Conservation (phyloP, 2,113 vertebrate species). For the Regulus satrapa region DNA sequence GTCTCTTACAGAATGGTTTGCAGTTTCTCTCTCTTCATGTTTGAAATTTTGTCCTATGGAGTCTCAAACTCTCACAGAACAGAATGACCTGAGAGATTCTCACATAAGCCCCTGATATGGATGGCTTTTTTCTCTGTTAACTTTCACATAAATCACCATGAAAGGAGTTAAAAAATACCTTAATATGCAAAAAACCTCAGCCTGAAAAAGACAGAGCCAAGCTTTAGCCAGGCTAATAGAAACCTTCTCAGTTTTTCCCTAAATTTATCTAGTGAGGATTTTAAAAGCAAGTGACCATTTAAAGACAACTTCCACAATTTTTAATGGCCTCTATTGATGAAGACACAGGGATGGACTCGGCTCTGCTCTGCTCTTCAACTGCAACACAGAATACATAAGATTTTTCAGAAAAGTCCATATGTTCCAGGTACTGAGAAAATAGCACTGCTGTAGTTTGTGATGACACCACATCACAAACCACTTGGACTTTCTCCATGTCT, state of each 20-base stretch:
- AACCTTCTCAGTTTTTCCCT: background rate
- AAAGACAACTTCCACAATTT: background rate
- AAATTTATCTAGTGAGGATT: background rate
- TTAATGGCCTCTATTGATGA: background rate
- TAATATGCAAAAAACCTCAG: background rate
- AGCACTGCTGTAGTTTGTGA: background rate
- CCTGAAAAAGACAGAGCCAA: background rate
- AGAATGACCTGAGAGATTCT: background rate
- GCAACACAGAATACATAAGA: background rate
- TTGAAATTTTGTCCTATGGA: background rate
- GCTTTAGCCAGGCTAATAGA: background rate
- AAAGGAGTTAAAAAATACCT: background rate
- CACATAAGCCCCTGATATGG: background rate
- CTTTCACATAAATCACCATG: background rate
- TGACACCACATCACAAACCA: background rate
- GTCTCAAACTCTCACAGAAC: background rate
- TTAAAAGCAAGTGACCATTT: accelerated
- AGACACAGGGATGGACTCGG: accelerated
- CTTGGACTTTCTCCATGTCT: background rate
- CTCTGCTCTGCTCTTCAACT: background rate
- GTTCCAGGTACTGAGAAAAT: background rate
- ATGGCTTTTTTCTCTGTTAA: background rate
- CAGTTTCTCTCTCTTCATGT: background rate
- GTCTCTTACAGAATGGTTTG: background rate
- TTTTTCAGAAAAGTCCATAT: background rate